These are phyloP conservation scores for Leptestheria dahalacensis DNA, from an alignment of 1,140 invertebrate genomes.

Conservation along the genomic window DNA sequence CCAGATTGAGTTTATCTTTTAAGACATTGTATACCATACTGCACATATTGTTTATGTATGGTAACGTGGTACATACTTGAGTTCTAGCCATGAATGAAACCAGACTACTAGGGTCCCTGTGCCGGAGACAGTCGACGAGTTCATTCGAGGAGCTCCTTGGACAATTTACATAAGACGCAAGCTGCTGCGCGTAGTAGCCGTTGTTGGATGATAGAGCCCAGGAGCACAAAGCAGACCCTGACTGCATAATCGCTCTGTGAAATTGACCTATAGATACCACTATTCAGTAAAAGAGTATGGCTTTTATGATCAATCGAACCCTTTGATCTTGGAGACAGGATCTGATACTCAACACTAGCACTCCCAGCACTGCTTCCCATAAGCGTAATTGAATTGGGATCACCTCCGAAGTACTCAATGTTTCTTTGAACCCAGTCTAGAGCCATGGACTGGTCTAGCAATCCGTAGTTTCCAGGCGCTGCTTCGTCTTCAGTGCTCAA, in stretches of 20 bases:
- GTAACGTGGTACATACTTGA: too few relatives aligned
- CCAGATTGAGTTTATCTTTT: too few relatives aligned
- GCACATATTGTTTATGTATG: too few relatives aligned
- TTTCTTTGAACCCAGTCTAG: constrained; percentile 44
- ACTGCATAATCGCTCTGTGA: constrained; percentile 55
- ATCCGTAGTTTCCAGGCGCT: constrained; percentile 29
- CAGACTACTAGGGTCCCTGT: too few relatives aligned
- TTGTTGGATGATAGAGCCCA: constrained; percentile 55
- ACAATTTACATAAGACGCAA: constrained; percentile 45
- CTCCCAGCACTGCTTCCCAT: constrained; percentile 23
- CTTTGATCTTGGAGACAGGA: constrained; percentile 10
- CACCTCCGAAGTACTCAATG: constrained; percentile 16
- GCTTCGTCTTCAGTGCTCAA: constrained; percentile 18
- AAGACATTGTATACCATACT: too few relatives aligned
- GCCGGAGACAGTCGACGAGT: constrained; percentile 47
- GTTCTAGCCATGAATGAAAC: too few relatives aligned
- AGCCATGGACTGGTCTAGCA: constrained; percentile 28
- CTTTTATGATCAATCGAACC: constrained; percentile 8
- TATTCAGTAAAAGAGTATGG: not conserved
- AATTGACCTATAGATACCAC: constrained; percentile 39
- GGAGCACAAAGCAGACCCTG: constrained; percentile 56
- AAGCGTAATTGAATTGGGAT: constrained; percentile 13
- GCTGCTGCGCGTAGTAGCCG: constrained; percentile 38
- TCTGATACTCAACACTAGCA: constrained; percentile 23
- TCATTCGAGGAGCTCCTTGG: constrained; percentile 34